These are phyloP conservation scores for Caenorhabditis auriculariae DNA, from an alignment of 2,888 invertebrate species.

Conservation along the genomic window DNA sequence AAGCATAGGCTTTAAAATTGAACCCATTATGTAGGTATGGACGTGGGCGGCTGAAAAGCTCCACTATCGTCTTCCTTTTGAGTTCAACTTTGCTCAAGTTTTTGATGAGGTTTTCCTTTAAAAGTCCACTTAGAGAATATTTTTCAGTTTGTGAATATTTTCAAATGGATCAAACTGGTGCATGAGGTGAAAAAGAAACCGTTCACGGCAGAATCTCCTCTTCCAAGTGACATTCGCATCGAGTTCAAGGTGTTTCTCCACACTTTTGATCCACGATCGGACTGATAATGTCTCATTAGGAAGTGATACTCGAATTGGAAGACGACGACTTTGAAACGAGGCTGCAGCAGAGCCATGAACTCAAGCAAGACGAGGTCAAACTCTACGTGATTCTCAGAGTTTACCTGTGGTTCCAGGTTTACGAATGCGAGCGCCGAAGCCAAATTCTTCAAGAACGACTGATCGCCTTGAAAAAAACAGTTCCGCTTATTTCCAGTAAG, in stretches of 20 bases:
- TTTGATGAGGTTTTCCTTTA: conserved; percentile 63
- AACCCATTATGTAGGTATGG: conserved; percentile 65
- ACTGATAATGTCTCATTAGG: conserved; percentile 67
- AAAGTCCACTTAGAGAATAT: neutral
- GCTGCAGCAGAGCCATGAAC: conserved; percentile 88
- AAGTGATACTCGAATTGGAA: conserved; percentile 85
- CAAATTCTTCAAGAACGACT: conserved; percentile 85
- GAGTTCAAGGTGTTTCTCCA: conserved; percentile 72
- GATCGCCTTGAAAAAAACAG: conserved; percentile 79
- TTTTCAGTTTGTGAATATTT: conserved; percentile 74
- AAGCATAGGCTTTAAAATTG: no score
- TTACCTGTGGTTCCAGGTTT: conserved; percentile 69
- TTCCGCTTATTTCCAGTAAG: conserved; percentile 73
- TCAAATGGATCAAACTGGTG: conserved; percentile 89
- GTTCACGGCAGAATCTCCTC: conserved; percentile 74
- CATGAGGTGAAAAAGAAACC: conserved; percentile 69
- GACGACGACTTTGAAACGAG: conserved; percentile 90
- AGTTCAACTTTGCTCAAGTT: conserved; percentile 65
- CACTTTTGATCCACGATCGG: conserved; percentile 1
- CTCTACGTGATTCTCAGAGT: neutral
- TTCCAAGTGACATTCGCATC: conserved; percentile 86
- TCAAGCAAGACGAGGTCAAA: conserved; percentile 82
- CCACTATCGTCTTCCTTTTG: conserved; percentile 65
- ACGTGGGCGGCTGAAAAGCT: conserved; percentile 60
- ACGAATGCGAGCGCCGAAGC: conserved; percentile 85